Conservation (phyloP, 2,797 vertebrate genomes). For the Tragelaphus eurycerus region DNA sequence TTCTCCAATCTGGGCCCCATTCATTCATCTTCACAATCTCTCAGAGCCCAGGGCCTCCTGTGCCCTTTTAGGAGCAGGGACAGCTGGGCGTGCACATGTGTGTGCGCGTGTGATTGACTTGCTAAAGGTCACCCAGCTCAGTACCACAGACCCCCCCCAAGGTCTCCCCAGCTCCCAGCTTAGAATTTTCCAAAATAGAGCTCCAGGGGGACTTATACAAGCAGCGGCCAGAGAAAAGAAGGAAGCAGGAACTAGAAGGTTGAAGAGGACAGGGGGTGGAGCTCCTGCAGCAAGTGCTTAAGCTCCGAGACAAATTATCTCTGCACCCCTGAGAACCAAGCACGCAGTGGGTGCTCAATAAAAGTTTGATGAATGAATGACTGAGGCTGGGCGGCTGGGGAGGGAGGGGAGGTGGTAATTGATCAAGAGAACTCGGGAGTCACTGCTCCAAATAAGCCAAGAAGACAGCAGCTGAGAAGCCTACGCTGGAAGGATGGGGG, state of each 20-base stretch:
- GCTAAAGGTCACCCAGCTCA: slow-evolving; percentile 45
- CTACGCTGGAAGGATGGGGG: not conserved
- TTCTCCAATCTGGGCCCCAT: not conserved
- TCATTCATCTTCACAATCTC: not conserved
- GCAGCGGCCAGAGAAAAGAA: not conserved
- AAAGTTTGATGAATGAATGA: slow-evolving; percentile 66
- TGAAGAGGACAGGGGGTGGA: not conserved
- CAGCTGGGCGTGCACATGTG: not conserved
- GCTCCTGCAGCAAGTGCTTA: not conserved
- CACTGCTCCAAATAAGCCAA: not conserved
- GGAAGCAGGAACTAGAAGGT: not conserved
- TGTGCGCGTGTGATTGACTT: not conserved
- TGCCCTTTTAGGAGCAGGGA: slow-evolving; percentile 39
- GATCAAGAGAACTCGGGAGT: slow-evolving; percentile 51
- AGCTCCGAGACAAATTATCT: slow-evolving; percentile 50
- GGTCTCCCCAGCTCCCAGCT: slow-evolving; percentile 9
- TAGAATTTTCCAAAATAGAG: slow-evolving; percentile 39
- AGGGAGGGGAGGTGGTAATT: slow-evolving; percentile 15
- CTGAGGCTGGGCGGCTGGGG: not conserved
- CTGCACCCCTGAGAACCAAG: not conserved
- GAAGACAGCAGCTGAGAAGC: not conserved
- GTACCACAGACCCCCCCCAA: not conserved
- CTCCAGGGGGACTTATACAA: not conserved
- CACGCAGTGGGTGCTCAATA: slow-evolving; percentile 54
- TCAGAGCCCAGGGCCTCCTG: not conserved